A percentile compares a stretch with the other conserved stretches of the same genome.
These are phyloP conservation scores for Malurus leucopterus DNA, from an alignment of 2,797 vertebrate genomes.

Conservation along the genomic window DNA sequence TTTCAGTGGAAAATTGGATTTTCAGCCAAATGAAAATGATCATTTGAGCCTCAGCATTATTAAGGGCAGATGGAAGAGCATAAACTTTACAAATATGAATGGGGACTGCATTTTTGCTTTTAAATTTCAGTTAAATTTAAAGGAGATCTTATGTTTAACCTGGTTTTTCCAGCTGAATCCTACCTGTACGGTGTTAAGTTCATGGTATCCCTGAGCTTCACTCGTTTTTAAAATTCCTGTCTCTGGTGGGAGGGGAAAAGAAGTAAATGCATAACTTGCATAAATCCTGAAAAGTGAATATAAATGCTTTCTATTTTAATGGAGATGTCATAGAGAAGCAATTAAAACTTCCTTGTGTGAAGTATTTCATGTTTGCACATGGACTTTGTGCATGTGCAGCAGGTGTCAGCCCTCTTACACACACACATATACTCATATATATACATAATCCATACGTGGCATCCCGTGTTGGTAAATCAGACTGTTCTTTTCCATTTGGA, in stretches of 20 bases:
- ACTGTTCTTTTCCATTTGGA: conserved; percentile 39
- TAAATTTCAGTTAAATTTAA: background rate
- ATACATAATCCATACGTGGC: background rate
- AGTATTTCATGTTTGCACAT: background rate
- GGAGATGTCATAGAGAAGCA: background rate
- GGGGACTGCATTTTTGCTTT: background rate
- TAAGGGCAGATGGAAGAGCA: background rate
- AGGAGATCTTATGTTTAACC: background rate
- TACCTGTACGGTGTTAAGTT: background rate
- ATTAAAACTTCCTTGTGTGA: background rate
- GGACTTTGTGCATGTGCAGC: background rate
- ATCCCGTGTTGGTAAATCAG: background rate
- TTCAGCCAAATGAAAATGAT: background rate
- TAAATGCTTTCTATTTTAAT: background rate
- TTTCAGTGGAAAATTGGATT: background rate
- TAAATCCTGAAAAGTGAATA: background rate
- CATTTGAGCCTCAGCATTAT: background rate
- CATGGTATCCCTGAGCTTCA: background rate
- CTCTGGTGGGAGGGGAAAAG: rapidly evolving
- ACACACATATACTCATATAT: background rate
- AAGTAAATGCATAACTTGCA: background rate
- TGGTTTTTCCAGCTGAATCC: background rate
- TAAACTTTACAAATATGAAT: background rate
- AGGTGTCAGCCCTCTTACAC: background rate
- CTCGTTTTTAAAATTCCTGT: background rate